These are phyloP conservation scores for Stomorhina lunata DNA, from an alignment of 2,888 invertebrate genomes.

Conservation along the genomic window DNA sequence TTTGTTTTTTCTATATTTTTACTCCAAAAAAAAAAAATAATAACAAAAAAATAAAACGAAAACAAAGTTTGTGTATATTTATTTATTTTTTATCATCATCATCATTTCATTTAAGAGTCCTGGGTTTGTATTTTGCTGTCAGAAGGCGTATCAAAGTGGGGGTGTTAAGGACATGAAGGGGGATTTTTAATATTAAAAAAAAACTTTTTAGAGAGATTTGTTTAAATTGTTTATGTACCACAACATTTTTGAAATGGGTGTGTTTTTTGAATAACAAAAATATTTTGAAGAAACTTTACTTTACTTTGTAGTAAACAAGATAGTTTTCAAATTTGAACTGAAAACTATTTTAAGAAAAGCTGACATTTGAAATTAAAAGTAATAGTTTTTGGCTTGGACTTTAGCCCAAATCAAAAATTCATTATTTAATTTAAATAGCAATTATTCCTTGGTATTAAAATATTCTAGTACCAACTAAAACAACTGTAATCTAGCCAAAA, in stretches of 20 bases:
- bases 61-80: constrained; percentile 24
- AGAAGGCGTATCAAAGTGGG: background rate
- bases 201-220: constrained; percentile 27
- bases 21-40: constrained; percentile 31
- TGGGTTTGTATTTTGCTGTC: constrained; percentile 37
- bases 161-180: background rate
- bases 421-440: background rate
- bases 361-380: too few species aligned
- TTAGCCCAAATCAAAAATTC: too few species aligned
- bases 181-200: constrained; percentile 11
- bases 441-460: background rate
- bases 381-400: too few species aligned
- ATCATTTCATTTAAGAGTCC: constrained; percentile 26
- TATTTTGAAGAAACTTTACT: background rate
- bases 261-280: constrained; percentile 16
- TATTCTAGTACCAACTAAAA: background rate
- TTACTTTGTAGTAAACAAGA: too few species aligned
- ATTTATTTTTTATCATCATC: constrained; percentile 39
- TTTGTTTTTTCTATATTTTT: constrained; percentile 39
- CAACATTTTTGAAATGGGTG: constrained; percentile 21
- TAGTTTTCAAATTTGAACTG: too few species aligned
- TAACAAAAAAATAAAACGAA: constrained; percentile 14
- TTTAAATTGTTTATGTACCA: constrained; percentile 19
- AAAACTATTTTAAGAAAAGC: too few species aligned
- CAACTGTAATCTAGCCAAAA: constrained; percentile 14